phyloP scores from a whole-genome alignment of 2,888 invertebrate species.

The Polymixis lichenea region DNA sequence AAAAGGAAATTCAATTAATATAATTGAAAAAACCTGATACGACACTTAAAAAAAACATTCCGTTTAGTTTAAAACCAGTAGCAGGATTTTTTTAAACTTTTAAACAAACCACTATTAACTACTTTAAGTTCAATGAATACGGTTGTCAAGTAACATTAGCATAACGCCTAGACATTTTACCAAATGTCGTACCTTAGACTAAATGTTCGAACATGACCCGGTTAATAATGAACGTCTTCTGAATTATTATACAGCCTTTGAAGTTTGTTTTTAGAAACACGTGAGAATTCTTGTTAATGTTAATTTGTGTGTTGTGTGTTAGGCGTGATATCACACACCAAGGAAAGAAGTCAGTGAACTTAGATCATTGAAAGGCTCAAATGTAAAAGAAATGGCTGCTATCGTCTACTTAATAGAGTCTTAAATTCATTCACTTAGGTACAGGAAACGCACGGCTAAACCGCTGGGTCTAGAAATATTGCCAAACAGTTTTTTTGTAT shows the following conservation, averaged over 20 bases:
- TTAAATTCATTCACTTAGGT: neutral
- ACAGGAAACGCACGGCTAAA: neutral
- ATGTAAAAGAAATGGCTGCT: neutral
- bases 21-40: too few relatives aligned
- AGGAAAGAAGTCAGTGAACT: neutral
- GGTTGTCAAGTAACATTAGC: slow-evolving; percentile 64
- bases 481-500: neutral
- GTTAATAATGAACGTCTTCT: slow-evolving; percentile 63
- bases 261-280: slow-evolving; percentile 34
- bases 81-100: too few relatives aligned
- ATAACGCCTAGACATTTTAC: slow-evolving; percentile 59
- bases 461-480: neutral
- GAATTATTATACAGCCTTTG: slow-evolving; percentile 55
- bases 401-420: too few relatives aligned
- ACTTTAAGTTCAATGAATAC: slow-evolving; percentile 61
- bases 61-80: too few relatives aligned
- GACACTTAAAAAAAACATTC: too few relatives aligned
- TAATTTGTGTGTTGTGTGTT: neutral
- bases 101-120: slow-evolving; percentile 13
- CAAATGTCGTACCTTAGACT: slow-evolving; percentile 59
- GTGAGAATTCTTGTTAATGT: slow-evolving; percentile 15
- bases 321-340: neutral
- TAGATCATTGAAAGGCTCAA: neutral
- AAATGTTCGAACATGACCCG: slow-evolving; percentile 68
- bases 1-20: too few relatives aligned